Evolutionary conservation across 2,113 vertebrate species (phyloP), one percentile per base, ranked within the genome.

Genomic region (Mobula birostris): DNA sequence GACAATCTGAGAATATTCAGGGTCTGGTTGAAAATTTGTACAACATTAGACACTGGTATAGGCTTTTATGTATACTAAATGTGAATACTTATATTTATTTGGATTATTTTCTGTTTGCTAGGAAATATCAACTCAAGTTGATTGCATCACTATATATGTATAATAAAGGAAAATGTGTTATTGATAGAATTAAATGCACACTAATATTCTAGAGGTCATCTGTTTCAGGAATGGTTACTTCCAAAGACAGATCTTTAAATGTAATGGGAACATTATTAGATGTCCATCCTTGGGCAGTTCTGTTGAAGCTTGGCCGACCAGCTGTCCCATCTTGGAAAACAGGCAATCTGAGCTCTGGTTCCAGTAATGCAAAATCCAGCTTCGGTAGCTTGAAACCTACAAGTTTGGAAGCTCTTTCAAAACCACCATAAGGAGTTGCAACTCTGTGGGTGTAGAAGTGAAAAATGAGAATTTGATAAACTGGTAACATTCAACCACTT

Each of bases 351-450:
- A 97, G 97, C 94, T 98, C 94, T 88, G 94, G 96, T 61, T 96
- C 96, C 90, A 96, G 94, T 76, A 97, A 97, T 94, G 97, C 97
- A 88, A 96, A 94, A 11, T 99, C 98, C 94, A 96, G 96, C 95
- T 98, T 97, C 80, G 97, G 96, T 79, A 97, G 94, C 94, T 97
- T 98, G 96, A 97, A 96, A 94, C 97, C 97, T 48, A 96, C 95
- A 94, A 98, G 97, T 95, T 96, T 97, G 78, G 98, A 97, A 94
- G 97, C 96, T 95, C 97, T 97, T 96, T 97, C 96, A 95, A 99
- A 99, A 94, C 98, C 99, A 66, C 98, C 98, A 85, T 99, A 99
- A 24, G 98, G 99, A 94, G 97, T 98, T 14, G 99, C 98, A 94
- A 99, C 98, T 96, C 99, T 99, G 97, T 94, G 96, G 94, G 94